These are phyloP conservation scores for Phalanger gymnotis DNA, from an alignment of 2,797 vertebrate genomes.

Conservation along the genomic window DNA sequence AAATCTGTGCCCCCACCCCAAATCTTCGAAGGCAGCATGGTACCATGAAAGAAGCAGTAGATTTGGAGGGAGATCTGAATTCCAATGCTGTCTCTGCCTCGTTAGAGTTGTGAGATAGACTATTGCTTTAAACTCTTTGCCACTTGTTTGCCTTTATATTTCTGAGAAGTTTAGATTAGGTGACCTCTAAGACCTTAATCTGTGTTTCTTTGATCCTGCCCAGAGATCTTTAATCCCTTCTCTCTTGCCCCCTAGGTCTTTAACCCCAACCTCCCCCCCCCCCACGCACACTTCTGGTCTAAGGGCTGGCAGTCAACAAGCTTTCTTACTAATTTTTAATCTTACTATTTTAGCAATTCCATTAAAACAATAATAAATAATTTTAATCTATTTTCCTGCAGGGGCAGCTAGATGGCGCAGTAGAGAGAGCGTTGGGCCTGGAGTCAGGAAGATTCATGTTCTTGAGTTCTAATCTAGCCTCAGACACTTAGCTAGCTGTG, in stretches of 20 bases:
- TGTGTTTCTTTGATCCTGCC: neutral
- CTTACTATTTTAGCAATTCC: neutral
- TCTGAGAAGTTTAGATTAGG: neutral
- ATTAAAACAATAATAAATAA: neutral
- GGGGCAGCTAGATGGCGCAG: neutral
- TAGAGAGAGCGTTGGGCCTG: neutral
- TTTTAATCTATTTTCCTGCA: neutral
- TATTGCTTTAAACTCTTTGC: neutral
- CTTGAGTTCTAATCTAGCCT: neutral
- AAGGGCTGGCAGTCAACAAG: neutral
- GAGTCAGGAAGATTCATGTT: neutral
- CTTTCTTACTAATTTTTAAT: neutral
- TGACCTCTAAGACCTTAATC: neutral
- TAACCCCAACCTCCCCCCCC: too few relatives aligned
- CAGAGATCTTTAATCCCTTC: too few relatives aligned
- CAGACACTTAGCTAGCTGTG: neutral
- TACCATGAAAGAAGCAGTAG: neutral
- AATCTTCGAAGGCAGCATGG: too few relatives aligned
- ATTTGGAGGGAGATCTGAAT: neutral
- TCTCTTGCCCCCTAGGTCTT: too few relatives aligned
- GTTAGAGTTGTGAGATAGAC: neutral
- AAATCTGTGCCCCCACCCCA: neutral
- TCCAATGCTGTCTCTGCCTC: neutral
- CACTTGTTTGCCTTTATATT: neutral
- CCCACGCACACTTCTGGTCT: neutral